Conservation (phyloP, 1,140 invertebrate species). For the Alviniconcha marisindica region DNA sequence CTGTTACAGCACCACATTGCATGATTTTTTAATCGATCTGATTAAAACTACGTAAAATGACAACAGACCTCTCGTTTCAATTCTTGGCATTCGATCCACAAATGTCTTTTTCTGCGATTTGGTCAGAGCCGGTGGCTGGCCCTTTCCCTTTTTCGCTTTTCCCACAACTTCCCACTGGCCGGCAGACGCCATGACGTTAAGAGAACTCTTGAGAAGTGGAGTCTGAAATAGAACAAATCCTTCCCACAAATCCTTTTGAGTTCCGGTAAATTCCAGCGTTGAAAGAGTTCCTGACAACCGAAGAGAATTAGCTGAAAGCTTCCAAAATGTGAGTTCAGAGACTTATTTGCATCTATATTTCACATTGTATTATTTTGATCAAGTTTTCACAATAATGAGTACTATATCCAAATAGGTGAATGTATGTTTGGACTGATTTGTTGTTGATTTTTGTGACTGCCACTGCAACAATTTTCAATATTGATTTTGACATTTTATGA, state of each 20-base stretch:
- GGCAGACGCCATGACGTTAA: slow-evolving; percentile 57
- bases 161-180: slow-evolving; percentile 68
- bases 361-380: too few species aligned
- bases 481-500: too few species aligned
- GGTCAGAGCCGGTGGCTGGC: slow-evolving; percentile 46
- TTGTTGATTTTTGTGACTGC: too few species aligned
- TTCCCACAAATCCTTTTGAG: slow-evolving; percentile 6
- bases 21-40: not conserved
- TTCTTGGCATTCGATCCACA: slow-evolving; percentile 65
- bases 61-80: slow-evolving; percentile 58
- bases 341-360: not conserved
- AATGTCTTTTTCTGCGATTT: slow-evolving; percentile 64
- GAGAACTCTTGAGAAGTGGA: slow-evolving; percentile 11
- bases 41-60: not conserved
- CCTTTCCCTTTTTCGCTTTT: slow-evolving; percentile 67
- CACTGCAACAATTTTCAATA: too few species aligned
- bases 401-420: too few species aligned
- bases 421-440: too few species aligned
- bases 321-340: slow-evolving; percentile 19
- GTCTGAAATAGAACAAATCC: not conserved
- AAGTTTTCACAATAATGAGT: too few species aligned
- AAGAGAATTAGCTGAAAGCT: not conserved
- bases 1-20: not conserved
- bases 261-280: slow-evolving; percentile 35
- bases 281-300: slow-evolving; percentile 39